Conservation (phyloP, 1,140 invertebrate species). For the Euura lappo region DNA sequence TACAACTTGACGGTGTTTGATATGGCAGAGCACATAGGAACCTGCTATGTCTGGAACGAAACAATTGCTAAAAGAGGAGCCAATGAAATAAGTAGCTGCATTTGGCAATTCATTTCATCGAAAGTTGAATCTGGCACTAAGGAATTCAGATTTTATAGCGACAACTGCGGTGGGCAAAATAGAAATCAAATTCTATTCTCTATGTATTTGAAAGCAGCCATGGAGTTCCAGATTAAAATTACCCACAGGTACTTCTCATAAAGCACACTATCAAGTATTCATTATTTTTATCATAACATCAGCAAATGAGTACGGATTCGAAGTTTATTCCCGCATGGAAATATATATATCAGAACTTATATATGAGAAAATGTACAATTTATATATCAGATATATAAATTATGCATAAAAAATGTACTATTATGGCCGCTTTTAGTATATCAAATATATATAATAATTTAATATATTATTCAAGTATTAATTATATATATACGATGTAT, state of each 20-base stretch:
- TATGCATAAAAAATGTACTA: neutral
- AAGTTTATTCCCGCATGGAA: too few relatives aligned
- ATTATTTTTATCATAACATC: too few relatives aligned
- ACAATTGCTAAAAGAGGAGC: conserved; percentile 48
- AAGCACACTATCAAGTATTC: neutral
- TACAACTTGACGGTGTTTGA: conserved; percentile 58
- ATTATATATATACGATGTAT: too few relatives aligned
- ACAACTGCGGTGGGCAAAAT: conserved; percentile 27
- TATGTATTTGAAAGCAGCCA: conserved; percentile 22
- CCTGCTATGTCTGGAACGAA: conserved; percentile 58
- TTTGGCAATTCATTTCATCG: conserved; percentile 38
- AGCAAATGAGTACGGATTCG: too few relatives aligned
- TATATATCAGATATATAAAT: neutral
- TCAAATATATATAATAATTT: too few relatives aligned
- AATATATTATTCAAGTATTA: too few relatives aligned
- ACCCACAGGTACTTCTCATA: conserved; percentile 19
- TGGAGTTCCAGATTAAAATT: conserved; percentile 20
- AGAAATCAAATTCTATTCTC: conserved; percentile 39
- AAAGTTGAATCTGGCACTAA: conserved; percentile 18
- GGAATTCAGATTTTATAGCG: conserved; percentile 30
- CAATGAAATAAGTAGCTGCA: conserved; percentile 53
- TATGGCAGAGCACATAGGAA: conserved; percentile 33
- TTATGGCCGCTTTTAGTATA: neutral
- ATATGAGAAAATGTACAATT: too few relatives aligned
- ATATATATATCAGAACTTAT: too few relatives aligned